Evolutionary conservation across 2,113 vertebrate species (phyloP).

Genomic region (Neopipo cinnamomea): DNA sequence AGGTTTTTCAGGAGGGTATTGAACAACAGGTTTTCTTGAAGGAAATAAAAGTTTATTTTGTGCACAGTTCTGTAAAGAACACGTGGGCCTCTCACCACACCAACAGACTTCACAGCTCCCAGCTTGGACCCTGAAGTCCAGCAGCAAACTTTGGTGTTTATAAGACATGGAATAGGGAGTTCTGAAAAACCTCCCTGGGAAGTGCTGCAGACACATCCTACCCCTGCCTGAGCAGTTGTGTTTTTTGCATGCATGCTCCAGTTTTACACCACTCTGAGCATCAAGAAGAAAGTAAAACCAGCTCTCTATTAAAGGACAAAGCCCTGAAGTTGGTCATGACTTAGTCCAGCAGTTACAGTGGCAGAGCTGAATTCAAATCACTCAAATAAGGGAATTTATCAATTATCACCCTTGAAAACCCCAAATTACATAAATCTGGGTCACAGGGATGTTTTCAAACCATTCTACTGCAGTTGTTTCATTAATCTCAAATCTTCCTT

Average conservation of each 20-base stretch:
- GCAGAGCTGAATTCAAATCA: neutral
- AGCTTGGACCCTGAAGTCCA: neutral
- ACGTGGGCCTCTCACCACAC: neutral
- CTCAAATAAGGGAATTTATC: neutral
- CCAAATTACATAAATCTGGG: neutral
- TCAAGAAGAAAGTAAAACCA: neutral
- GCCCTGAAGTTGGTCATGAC: neutral
- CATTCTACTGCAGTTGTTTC: neutral
- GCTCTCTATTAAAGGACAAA: neutral
- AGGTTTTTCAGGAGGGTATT: neutral
- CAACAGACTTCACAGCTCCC: neutral
- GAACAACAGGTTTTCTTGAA: neutral
- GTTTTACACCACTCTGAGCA: neutral
- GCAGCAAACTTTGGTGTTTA: neutral
- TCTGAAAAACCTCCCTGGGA: neutral
- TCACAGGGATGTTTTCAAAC: neutral
- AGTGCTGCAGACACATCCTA: neutral
- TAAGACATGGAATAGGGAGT: neutral
- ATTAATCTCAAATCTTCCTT: neutral
- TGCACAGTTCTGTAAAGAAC: neutral
- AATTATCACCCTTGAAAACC: neutral
- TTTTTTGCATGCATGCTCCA: neutral
- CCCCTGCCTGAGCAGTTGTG: too few relatives aligned
- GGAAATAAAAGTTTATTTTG: neutral
- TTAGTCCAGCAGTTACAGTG: neutral